Evolutionary conservation across 1,140 invertebrate genomes (phyloP), one percentile per base, ranked within the genome.

Genomic region (Macrosteles quadrilineatus): DNA sequence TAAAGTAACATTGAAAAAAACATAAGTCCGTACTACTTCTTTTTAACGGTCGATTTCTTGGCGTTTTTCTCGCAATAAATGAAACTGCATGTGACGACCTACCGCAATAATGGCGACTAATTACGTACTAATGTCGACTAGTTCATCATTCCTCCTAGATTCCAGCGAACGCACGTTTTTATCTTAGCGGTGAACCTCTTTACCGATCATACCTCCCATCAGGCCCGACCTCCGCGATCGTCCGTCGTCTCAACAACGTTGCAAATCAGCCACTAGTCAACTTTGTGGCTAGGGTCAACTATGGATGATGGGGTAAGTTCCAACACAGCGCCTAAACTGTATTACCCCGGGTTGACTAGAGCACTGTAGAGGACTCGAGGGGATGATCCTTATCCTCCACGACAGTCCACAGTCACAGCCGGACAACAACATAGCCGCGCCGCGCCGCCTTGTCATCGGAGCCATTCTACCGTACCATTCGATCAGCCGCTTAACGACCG

Each of bases 1-100:
- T 66, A 59, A 59, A 59, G 23, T 59, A 66, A 66, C 63, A 66
- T 66, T 66, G 63, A 66, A 66, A 66, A n/a, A 66, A 66, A 66
- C 63, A 66, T 29, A 66, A 43, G 63, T 66, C 63, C 40, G 63
- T 40, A 66, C 63, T 19, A 66, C 32, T 66, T 66, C 25, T 66
- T 66, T 66, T 66, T 66, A 66, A 43, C 63, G 63, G 63, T 66
- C 63, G 31, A 66, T 66, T 66, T 66, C 63, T 66, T 31, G 32
- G 32, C 63, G 63, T 66, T 66, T 66, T 66, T 43, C 63, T 30
- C 19, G 32, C 63, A 66, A 66, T 59, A 59, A 59, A 59, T 59
- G 55, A 59, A 59, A 59, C 55, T 59, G 55, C 55, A 59, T 66
- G 63, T 45, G 63, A 25, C 63, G 63, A 66, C 63, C 63, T 66